These are phyloP conservation scores for Gracilinanus agilis DNA, from an alignment of 2,113 vertebrate genomes.

Conservation along the genomic window DNA sequence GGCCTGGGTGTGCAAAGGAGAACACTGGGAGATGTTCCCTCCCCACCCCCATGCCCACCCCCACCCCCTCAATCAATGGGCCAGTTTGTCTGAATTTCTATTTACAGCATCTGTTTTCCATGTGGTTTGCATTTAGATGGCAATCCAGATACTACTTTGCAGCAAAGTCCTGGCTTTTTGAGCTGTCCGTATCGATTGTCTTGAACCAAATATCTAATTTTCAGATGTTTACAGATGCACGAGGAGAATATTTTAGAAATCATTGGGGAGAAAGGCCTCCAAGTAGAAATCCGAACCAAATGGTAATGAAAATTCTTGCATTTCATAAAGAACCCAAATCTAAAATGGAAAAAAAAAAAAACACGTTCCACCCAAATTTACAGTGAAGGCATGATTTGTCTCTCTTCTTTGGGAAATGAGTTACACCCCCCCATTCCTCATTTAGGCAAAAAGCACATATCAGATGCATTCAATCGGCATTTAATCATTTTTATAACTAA, in stretches of 20 bases:
- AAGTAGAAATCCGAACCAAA: constrained; percentile 71
- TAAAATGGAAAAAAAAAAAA: constrained; percentile 71
- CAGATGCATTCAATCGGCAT: constrained; percentile 81
- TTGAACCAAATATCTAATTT: constrained; percentile 62
- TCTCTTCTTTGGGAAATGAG: constrained; percentile 81
- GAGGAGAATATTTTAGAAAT: constrained; percentile 54
- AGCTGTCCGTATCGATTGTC: constrained; percentile 70
- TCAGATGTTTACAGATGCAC: constrained; percentile 66
- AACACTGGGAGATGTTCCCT: constrained; percentile 47
- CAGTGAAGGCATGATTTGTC: constrained; percentile 74
- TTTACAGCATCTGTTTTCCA: constrained; percentile 81
- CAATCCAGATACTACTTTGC: constrained; percentile 68
- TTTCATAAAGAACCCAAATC: constrained; percentile 51
- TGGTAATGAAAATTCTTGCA: constrained; percentile 59
- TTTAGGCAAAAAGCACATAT: constrained; percentile 83
- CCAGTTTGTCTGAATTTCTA: constrained; percentile 77
- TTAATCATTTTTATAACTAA: constrained; percentile 84
- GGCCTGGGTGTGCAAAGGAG: constrained; percentile 38
- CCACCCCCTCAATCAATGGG: constrained; percentile 68
- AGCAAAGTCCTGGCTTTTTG: constrained; percentile 68
- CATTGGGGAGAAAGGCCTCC: constrained; percentile 72
- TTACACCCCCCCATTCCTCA: constrained; percentile 70
- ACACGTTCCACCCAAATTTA: constrained; percentile 73
- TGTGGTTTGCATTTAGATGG: constrained; percentile 79
- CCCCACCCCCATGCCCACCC: constrained; percentile 40